Percentiles rank a stretch among this genome's conserved stretches.
Evolutionary conservation across 2,797 vertebrate species (phyloP).

Genomic region (Sebastes diaconus): DNA sequence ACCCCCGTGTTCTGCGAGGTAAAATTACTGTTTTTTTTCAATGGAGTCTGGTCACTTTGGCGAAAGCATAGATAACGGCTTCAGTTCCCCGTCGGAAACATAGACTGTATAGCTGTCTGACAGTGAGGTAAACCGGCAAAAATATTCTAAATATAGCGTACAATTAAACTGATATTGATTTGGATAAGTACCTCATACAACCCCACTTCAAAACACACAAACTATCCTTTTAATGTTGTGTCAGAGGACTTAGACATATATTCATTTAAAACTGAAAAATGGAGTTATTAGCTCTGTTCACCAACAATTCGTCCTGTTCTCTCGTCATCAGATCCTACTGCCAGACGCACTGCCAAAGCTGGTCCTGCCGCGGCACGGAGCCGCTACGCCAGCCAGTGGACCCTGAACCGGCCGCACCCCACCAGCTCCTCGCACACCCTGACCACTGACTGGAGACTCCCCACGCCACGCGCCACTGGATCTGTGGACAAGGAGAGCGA

Average conservation of each 20-base stretch:
- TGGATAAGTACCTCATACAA: too few species aligned
- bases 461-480: slow-evolving; percentile 92
- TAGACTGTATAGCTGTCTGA: too few species aligned
- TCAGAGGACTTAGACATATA: background rate
- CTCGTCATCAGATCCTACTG: slow-evolving; percentile 90
- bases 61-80: rapidly evolving
- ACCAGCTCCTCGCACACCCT: slow-evolving; percentile 97
- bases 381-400: slow-evolving; percentile 99
- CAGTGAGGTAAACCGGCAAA: too few species aligned
- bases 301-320: background rate
- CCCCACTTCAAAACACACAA: too few species aligned
- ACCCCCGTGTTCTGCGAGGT: too few species aligned
- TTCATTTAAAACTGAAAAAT: background rate
- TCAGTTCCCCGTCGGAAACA: too few species aligned
- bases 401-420: slow-evolving; percentile 96
- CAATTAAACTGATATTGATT: too few species aligned
- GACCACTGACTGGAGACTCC: slow-evolving; percentile 97
- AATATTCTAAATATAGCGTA: too few species aligned
- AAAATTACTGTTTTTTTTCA: too few species aligned
- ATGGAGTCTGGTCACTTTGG: too few species aligned
- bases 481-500: slow-evolving; percentile 99
- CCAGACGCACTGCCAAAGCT: slow-evolving; percentile 95
- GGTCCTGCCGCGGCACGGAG: slow-evolving; percentile 92
- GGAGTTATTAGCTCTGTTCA: background rate
- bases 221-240: background rate